These are phyloP conservation scores for Acestrorhynchus altus DNA, from an alignment of 2,797 vertebrate species.

Conservation along the genomic window DNA sequence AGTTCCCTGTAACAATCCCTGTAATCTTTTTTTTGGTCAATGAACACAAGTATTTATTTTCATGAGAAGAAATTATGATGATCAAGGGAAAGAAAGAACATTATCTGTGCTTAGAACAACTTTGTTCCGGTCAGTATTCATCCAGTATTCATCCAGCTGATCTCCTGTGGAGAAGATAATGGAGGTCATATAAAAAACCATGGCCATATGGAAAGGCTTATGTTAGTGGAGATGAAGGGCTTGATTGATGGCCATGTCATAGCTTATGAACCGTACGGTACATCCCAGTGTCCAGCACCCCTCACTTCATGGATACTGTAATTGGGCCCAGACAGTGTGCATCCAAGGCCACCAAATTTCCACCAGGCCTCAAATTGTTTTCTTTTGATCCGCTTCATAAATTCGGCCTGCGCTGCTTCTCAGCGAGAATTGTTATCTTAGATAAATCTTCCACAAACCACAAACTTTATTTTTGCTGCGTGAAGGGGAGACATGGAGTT, in stretches of 20 bases:
- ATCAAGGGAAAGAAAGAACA: neutral
- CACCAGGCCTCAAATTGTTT: conserved; percentile 42
- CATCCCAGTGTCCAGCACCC: conserved; percentile 52
- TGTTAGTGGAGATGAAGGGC: conserved; percentile 44
- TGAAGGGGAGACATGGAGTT: conserved; percentile 10
- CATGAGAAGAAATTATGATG: neutral
- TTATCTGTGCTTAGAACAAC: neutral
- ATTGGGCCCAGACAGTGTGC: conserved; percentile 60
- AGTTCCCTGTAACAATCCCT: neutral
- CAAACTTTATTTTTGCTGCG: conserved; percentile 1
- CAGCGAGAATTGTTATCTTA: conserved; percentile 49
- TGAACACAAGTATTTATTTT: conserved; percentile 1
- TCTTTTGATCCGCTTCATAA: conserved; percentile 53
- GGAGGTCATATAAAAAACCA: conserved; percentile 2
- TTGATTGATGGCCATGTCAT: conserved; percentile 64
- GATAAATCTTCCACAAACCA: conserved; percentile 36
- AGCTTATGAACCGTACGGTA: conserved; percentile 56
- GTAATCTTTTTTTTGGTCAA: neutral
- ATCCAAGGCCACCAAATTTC: conserved; percentile 46
- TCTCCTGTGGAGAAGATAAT: conserved; percentile 24
- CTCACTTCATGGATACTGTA: conserved; percentile 52
- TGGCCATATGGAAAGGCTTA: conserved; percentile 63
- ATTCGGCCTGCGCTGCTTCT: conserved; percentile 39
- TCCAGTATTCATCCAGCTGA: neutral
- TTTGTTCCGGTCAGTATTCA: neutral